A percentile compares a stretch with the other conserved stretches of the same genome.
phyloP scores from a whole-genome alignment of 2,888 invertebrate species.

The Vannuccia rotundouncinata region DNA sequence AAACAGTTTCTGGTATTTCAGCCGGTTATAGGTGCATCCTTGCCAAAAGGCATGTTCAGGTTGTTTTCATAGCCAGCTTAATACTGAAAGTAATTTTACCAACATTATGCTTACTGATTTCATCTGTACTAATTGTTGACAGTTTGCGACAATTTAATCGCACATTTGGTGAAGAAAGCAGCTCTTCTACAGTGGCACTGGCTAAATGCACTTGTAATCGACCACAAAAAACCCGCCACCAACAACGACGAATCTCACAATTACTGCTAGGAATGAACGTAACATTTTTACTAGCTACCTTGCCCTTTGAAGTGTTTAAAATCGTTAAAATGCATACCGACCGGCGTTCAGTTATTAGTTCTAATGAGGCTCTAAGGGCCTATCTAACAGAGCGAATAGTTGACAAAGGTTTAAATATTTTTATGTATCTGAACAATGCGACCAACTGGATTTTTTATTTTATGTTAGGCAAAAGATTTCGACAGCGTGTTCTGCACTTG shows the following conservation, averaged over 20 bases:
- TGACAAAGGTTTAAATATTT: constrained; percentile 34
- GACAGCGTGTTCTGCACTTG: constrained; percentile 11
- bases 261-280: constrained; percentile 35
- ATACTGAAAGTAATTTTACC: constrained; percentile 34
- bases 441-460: constrained; percentile 39
- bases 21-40: constrained; percentile 22
- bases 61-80: constrained; percentile 24
- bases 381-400: constrained; percentile 17
- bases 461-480: constrained; percentile 37
- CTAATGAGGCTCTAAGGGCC: constrained; percentile 4
- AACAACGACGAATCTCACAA: constrained; percentile 33
- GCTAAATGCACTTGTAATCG: neutral
- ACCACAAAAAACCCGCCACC: neutral
- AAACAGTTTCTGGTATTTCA: constrained; percentile 11
- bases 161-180: neutral
- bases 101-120: constrained; percentile 30
- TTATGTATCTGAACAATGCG: constrained; percentile 35
- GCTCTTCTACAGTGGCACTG: no score
- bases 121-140: constrained; percentile 31
- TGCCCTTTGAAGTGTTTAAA: constrained; percentile 35
- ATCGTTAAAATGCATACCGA: constrained; percentile 35
- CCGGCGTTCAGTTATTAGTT: neutral
- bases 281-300: constrained; percentile 32
- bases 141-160: constrained; percentile 35
- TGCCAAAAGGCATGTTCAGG: neutral